Evolutionary conservation across 2,113 vertebrate genomes (phyloP).

Genomic region (Macquaria ambigua): DNA sequence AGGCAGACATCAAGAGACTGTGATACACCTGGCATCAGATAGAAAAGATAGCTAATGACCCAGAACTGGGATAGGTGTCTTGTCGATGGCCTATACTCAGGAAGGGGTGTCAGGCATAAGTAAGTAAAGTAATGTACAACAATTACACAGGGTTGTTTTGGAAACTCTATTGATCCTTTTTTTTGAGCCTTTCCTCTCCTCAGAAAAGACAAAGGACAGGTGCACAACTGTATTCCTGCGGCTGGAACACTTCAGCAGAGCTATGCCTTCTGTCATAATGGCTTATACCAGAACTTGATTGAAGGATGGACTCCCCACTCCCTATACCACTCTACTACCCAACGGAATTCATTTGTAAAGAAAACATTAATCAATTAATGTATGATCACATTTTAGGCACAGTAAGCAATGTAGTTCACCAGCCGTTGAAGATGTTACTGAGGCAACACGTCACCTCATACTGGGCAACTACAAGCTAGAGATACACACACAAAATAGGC

Average conservation of each 20-base stretch:
- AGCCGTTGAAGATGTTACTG: not conserved
- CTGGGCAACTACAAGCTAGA: not conserved
- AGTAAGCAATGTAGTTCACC: not conserved
- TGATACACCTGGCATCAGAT: too few species aligned
- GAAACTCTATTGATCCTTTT: not conserved
- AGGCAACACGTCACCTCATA: slow-evolving; percentile 14
- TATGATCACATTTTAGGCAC: not conserved
- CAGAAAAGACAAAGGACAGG: slow-evolving; percentile 13
- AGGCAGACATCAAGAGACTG: too few species aligned
- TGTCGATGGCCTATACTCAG: too few species aligned
- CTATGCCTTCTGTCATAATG: not conserved
- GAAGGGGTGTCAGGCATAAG: too few species aligned
- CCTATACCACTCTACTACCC: not conserved
- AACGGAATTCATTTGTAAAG: not conserved
- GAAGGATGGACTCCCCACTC: not conserved
- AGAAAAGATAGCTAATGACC: too few species aligned
- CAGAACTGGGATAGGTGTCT: too few species aligned
- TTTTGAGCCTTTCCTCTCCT: not conserved
- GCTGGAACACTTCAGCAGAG: not conserved
- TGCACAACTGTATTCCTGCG: not conserved
- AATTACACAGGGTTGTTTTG: not conserved
- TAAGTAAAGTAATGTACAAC: not conserved
- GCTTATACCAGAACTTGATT: not conserved
- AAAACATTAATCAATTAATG: not conserved
- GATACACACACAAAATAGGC: slow-evolving; percentile 41